A percentile compares a stretch with the other conserved stretches of the same genome.
These are phyloP conservation scores for Phyllostomus hastatus DNA, from an alignment of 2,113 vertebrate genomes.

Conservation along the genomic window DNA sequence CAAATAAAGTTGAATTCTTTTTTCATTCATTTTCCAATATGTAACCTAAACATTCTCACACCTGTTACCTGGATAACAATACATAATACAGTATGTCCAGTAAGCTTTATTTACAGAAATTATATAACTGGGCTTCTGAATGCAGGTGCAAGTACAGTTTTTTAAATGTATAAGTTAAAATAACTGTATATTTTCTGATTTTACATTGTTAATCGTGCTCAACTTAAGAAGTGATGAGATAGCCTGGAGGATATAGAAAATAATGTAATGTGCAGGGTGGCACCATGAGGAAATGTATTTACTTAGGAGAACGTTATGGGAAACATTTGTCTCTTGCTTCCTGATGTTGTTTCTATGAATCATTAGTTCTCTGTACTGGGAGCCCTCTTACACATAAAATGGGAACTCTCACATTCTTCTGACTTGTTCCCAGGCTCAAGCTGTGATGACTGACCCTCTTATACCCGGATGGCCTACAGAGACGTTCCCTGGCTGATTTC, in stretches of 20 bases:
- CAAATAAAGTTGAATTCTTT: background rate
- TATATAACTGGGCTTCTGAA: background rate
- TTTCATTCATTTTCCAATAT: background rate
- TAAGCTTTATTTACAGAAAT: background rate
- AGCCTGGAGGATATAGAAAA: background rate
- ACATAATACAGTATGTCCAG: background rate
- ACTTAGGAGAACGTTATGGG: background rate
- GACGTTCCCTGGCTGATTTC: constrained; percentile 46
- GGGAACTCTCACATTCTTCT: background rate
- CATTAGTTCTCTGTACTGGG: background rate
- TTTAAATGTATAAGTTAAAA: background rate
- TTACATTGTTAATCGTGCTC: background rate
- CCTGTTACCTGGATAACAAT: background rate
- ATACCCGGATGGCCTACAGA: background rate
- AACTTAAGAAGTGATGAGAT: background rate
- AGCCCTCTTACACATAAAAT: background rate
- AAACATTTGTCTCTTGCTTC: background rate
- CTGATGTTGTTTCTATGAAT: constrained; percentile 18
- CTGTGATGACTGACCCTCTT: constrained; percentile 25
- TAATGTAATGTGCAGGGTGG: background rate
- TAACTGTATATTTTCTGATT: background rate
- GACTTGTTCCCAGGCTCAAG: constrained; percentile 33
- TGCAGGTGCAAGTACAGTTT: background rate
- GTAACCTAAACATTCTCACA: background rate
- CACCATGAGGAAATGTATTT: background rate